Base-by-base conservation (phyloP, 1,140 invertebrate species). In the Leguminivora glycinivorella region DNA sequence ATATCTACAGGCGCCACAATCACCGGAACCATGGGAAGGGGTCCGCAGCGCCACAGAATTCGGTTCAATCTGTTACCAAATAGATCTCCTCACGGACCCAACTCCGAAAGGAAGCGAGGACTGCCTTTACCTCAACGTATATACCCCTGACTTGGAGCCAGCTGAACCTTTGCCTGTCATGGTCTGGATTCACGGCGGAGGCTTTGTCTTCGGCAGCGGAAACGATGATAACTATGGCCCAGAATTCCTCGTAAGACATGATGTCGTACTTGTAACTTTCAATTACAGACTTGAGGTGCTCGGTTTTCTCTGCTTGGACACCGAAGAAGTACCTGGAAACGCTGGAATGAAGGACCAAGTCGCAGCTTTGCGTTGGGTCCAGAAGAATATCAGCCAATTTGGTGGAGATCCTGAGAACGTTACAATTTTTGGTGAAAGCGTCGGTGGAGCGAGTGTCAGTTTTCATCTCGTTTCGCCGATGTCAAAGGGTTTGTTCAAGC, bases 171-270 rank as follows among this genome's bases (percentile, higher is more conserved):
- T 80, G 14, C 87, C 88, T n/a, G 88, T 90, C 2, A 77, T 82
- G 72, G 91, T 95, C 0, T 96, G 93, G 92, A 92, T 96, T 17
- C 94, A 96, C 80, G 94, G 95, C 0, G 96, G 96, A 22, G 93
- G 92, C 3, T 95, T 95, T 70, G 85, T 91, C 1, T 87, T 83
- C 67, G 95, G 95, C 14, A 92, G 91, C 24, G 92, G 92, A 5
- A 92, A 92, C 70, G 84, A 89, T 2, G 83, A 88, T 7, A 68
- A 88, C 0, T 94, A 94, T 74, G 93, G 93, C 0, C 94, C 94
- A 0, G 93, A 95, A 69, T 94, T 93, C 72, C 83, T 96, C 1
- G 75, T 94, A 0, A 88, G 93, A 40, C 91, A 95, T 29, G 90
- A 93, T 25, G 92, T 96, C 1, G 91, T 96, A 1, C 81, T 95